Evolutionary conservation across 2,888 invertebrate genomes (phyloP).

Genomic region (Rhagonycha fulva): DNA sequence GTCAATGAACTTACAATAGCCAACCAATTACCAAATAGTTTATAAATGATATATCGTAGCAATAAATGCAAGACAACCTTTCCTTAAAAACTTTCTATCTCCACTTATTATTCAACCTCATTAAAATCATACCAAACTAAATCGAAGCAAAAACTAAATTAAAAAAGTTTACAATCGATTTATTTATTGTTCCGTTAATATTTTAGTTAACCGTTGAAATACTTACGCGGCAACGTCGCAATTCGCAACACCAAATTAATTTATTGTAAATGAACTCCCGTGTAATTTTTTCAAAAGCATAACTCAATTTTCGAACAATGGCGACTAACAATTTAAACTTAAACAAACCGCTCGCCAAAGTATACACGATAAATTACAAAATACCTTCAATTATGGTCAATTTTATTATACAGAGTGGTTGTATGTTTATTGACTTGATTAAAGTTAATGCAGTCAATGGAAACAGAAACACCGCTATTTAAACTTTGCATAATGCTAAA

Average conservation of each 20-base stretch:
- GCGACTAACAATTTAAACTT: background rate
- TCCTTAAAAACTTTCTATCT: background rate
- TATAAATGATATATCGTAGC: background rate
- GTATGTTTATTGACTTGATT: background rate
- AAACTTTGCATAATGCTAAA: background rate
- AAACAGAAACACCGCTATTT: background rate
- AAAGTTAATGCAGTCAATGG: background rate
- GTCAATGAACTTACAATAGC: background rate
- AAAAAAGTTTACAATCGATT: background rate
- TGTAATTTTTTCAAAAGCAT: background rate
- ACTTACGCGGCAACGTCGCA: background rate
- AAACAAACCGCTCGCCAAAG: background rate
- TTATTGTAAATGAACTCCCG: background rate
- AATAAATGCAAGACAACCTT: background rate
- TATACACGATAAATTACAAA: background rate
- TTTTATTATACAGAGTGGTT: background rate
- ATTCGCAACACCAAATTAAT: background rate
- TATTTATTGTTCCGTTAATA: background rate
- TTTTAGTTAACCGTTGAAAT: background rate
- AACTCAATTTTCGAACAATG: background rate
- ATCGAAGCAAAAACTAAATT: background rate
- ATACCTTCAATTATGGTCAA: background rate
- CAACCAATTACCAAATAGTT: background rate
- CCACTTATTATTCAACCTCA: background rate
- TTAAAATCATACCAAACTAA: background rate